phyloP scores from a whole-genome alignment of 1,140 invertebrate species.

The Halictus rubicundus region DNA sequence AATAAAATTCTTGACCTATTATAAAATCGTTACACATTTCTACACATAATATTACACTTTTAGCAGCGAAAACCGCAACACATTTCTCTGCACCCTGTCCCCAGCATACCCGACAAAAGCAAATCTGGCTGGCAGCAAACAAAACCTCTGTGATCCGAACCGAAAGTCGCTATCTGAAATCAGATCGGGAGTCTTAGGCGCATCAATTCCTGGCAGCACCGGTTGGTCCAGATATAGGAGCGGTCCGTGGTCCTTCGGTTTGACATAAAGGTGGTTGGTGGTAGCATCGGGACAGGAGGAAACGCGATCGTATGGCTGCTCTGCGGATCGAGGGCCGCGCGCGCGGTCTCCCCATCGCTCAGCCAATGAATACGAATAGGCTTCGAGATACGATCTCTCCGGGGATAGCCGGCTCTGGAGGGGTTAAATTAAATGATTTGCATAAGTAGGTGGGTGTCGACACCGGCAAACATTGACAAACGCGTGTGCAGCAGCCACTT shows the following conservation, averaged over 20 bases:
- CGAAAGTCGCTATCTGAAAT: too few species aligned
- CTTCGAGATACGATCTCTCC: slow-evolving; percentile 80
- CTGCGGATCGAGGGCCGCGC: slow-evolving; percentile 60
- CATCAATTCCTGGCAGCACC: not conserved
- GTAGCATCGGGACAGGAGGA: slow-evolving; percentile 51
- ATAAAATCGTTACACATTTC: too few species aligned
- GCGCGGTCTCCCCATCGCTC: slow-evolving; percentile 64
- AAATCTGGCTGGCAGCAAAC: too few species aligned
- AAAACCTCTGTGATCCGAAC: too few species aligned
- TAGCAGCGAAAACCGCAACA: too few species aligned
- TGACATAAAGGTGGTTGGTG: slow-evolving; percentile 48
- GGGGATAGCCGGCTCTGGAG: slow-evolving; percentile 65
- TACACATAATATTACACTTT: too few species aligned
- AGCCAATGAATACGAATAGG: slow-evolving; percentile 82
- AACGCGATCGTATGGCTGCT: slow-evolving; percentile 71
- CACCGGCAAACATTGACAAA: slow-evolving; percentile 81
- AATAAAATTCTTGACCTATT: too few species aligned
- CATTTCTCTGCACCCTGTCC: too few species aligned
- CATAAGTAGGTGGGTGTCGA: slow-evolving; percentile 82
- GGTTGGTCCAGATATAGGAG: not conserved
- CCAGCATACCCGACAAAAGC: too few species aligned
- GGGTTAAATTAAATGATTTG: slow-evolving; percentile 82
- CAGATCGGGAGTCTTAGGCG: not conserved
- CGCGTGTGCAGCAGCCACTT: slow-evolving; percentile 67
- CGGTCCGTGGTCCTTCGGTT: slow-evolving; percentile 1